Conservation (phyloP, 2,113 vertebrate genomes). For the Halichoerus grypus region DNA sequence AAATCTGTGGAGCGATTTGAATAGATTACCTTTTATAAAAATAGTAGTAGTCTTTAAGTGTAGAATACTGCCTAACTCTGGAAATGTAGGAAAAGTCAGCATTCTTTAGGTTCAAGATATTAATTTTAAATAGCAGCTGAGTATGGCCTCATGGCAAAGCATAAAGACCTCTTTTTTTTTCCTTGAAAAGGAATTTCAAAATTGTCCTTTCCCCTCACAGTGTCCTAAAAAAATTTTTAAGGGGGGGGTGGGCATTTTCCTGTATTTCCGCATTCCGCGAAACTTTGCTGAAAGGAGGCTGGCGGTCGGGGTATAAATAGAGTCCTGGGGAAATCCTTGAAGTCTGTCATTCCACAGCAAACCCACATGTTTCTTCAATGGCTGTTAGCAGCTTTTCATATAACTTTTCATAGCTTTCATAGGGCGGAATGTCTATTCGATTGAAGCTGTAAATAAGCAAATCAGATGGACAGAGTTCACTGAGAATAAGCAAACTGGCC, state of each 20-base stretch:
- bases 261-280: slow-evolving; percentile 89
- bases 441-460: slow-evolving; percentile 93
- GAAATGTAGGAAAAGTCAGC: slow-evolving; percentile 91
- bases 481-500: background rate
- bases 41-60: slow-evolving; percentile 92
- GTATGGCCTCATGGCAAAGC: slow-evolving; percentile 88
- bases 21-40: slow-evolving; percentile 91
- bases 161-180: slow-evolving; percentile 87
- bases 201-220: slow-evolving; percentile 88
- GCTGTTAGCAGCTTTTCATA: slow-evolving; percentile 99
- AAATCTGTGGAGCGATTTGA: slow-evolving; percentile 89
- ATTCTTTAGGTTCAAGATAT: slow-evolving; percentile 91
- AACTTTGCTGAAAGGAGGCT: slow-evolving; percentile 86
- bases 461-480: slow-evolving; percentile 56
- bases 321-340: slow-evolving; percentile 79
- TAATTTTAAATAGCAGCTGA: slow-evolving; percentile 93
- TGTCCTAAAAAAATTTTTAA: slow-evolving; percentile 85
- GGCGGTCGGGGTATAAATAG: slow-evolving; percentile 86
- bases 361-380: slow-evolving; percentile 99
- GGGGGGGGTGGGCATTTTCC: slow-evolving; percentile 76
- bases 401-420: slow-evolving; percentile 98
- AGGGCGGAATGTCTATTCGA: slow-evolving; percentile 99
- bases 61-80: slow-evolving; percentile 91
- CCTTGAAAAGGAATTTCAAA: slow-evolving; percentile 88
- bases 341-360: slow-evolving; percentile 95